Base-by-base conservation (phyloP, 2,888 invertebrate genomes). In the Melikaiella ostensackeni region DNA sequence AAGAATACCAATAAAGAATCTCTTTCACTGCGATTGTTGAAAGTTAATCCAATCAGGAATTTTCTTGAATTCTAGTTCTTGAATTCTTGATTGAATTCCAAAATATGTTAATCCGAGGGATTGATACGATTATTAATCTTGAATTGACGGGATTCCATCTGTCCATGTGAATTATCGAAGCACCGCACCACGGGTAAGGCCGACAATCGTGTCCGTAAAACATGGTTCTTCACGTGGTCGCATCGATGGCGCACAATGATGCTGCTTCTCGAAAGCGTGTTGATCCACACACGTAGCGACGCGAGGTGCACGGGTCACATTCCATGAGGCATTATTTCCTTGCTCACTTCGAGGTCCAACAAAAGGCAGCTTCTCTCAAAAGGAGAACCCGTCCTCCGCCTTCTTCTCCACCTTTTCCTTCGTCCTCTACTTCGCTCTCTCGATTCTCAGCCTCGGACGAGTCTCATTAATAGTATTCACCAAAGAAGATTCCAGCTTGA, bases 391-490 rank as follows among this genome's bases (percentile, higher is more conserved):
- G 79, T 80, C 78, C 81, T 75, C 77, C 78, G 80, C 80, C 77
- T 79, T 77, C 77, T 70, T 57, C 35, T 74, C 66, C 59, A 80
- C 77, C 78, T 79, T 79, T 79, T 77, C 77, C 59, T 38, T 74
- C 70, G 75, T 38, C 33, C 77, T 57, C 59, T 50, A 70, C 46
- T 50, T 70, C n/a, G 27, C 46, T 77, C 73, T 75, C n/a, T 35
- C 77, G 42, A 75, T 24, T 77, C 66, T 75, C 75, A 73, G 77
- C 64, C 66, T 78, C 80, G 64, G 73, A 75, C 74, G 59, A 74
- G 84, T 85, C 87, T 90, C 91, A 89, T 91, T 90, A 90, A 89
- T 89, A 88, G 89, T 86, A 90, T 91, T 91, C 91, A 91, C 83
- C 82, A 77, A 81, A 81, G 85, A 83, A 86, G 86, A 89, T 87